phyloP scores from a whole-genome alignment of 2,113 vertebrate species.

The Poeciliopsis retropinna region DNA sequence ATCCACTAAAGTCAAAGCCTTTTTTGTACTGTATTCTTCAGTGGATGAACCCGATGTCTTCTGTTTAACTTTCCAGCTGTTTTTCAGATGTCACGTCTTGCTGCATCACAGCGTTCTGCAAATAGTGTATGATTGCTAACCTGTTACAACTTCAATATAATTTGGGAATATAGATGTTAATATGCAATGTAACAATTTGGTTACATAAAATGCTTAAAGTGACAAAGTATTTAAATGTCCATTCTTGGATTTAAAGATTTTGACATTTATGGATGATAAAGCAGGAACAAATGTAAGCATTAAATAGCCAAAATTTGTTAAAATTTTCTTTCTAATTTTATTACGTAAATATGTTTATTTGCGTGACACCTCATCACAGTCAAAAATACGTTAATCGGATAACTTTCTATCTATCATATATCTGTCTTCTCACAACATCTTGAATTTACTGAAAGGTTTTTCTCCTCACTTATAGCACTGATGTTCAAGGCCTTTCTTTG shows the following conservation, averaged over 20 bases:
- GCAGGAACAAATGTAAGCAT: too few relatives aligned
- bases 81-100: not conserved
- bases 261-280: too few relatives aligned
- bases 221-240: not conserved
- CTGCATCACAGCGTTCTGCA: too few relatives aligned
- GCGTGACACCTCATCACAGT: not conserved
- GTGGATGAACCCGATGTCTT: not conserved
- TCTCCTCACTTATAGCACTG: slow-evolving; percentile 33
- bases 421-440: slow-evolving; percentile 35
- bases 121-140: not conserved
- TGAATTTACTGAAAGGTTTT: slow-evolving; percentile 37
- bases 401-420: not conserved
- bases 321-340: too few relatives aligned
- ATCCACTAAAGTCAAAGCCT: slow-evolving; percentile 9
- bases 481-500: slow-evolving; percentile 39
- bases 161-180: not conserved
- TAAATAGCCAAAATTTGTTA: too few relatives aligned
- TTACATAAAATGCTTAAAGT: not conserved
- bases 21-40: not conserved
- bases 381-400: not conserved
- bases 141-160: not conserved
- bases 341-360: too few relatives aligned
- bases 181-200: not conserved
- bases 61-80: slow-evolving; percentile 1
- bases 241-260: too few relatives aligned